These are phyloP conservation scores for Caenorhabditis sp. DNA, from an alignment of 2,888 invertebrate genomes.

Conservation along the genomic window DNA sequence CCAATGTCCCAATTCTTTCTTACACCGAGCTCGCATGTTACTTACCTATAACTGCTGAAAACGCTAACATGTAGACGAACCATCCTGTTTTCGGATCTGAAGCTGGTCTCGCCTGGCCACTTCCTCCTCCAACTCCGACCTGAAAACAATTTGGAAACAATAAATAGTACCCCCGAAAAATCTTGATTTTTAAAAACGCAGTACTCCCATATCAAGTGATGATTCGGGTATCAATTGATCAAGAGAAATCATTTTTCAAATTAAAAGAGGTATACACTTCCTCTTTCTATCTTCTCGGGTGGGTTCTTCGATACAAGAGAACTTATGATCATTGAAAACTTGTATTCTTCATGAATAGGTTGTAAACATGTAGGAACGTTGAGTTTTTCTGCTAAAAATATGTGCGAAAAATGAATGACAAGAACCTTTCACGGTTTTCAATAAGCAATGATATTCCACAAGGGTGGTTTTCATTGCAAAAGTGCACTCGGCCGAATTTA, in stretches of 20 bases:
- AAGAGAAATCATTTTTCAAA: not conserved
- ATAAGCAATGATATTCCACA: too few relatives aligned
- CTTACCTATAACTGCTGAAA: slow-evolving; percentile 75
- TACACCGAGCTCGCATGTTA: not conserved
- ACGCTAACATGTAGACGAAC: slow-evolving; percentile 75
- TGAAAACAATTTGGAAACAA: slow-evolving; percentile 32
- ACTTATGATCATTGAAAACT: not conserved
- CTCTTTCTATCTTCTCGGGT: not conserved
- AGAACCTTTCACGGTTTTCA: too few relatives aligned
- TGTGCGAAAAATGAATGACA: not conserved
- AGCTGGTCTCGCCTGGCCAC: slow-evolving; percentile 61
- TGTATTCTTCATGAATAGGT: not conserved
- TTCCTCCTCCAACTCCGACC: slow-evolving; percentile 52
- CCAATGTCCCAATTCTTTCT: too few relatives aligned
- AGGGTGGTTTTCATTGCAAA: too few relatives aligned
- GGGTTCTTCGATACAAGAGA: not conserved
- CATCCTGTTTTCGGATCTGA: slow-evolving; percentile 64
- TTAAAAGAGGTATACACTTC: slow-evolving; percentile 8
- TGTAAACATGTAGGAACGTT: not conserved
- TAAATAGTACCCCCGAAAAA: not conserved
- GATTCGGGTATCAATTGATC: slow-evolving; percentile 26
- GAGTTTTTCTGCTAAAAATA: not conserved
- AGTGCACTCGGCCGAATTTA: too few relatives aligned
- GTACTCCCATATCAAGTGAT: slow-evolving; percentile 12
- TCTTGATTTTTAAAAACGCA: slow-evolving; percentile 1